Base-by-base conservation (phyloP, 2,797 vertebrate species). In the Rhodeus uyekii region DNA sequence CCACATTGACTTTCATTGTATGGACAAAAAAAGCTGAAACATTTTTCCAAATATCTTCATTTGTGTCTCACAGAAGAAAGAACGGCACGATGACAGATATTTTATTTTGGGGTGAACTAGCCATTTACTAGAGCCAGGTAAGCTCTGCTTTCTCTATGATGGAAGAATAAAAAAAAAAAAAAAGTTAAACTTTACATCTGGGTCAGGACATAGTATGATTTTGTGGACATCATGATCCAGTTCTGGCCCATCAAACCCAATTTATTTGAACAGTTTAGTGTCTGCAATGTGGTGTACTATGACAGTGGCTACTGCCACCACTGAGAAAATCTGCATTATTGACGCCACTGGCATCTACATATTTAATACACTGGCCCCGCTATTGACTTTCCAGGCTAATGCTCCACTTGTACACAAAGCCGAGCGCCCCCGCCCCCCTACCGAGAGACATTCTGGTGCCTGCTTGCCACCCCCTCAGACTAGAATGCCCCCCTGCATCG, bases 261-360 rank as follows among this genome's bases (percentile, higher is more conserved):
- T 75, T 60, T 39, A 79, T 27, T n/a, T 4, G 24, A 68, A 50
- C 55, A 71, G 34, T 5, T 58, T 55, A 55, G 60, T 50, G 84
- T 63, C 42, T 44, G 58, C 29, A 24, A 29, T 64, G 69, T 39
- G 78, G 79, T 80, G 60, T 88, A 61, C 65, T 85, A 73, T 88
- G 86, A 85, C 85, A 46, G 48, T 53, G 58, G 61, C 60, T 68
- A 65, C 65, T 58, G 79, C 75, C 82, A 64, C 83, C 53, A 72
- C 53, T 8, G 82, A 87, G 85, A 87, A 89, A 89, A 85, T 87
- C 86, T 86, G 87, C 88, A 87, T 89, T 87, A 90, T 89, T 90
- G 83, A 89, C 85, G 75, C 78, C 72, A 55, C 77, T 38, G 61
- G 64, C 67, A 39, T 78, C 81, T 90, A 84, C 87, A 90, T 90